These are phyloP conservation scores for Phenacoccus solenopsis DNA, from an alignment of 1,140 invertebrate genomes.

Conservation along the genomic window DNA sequence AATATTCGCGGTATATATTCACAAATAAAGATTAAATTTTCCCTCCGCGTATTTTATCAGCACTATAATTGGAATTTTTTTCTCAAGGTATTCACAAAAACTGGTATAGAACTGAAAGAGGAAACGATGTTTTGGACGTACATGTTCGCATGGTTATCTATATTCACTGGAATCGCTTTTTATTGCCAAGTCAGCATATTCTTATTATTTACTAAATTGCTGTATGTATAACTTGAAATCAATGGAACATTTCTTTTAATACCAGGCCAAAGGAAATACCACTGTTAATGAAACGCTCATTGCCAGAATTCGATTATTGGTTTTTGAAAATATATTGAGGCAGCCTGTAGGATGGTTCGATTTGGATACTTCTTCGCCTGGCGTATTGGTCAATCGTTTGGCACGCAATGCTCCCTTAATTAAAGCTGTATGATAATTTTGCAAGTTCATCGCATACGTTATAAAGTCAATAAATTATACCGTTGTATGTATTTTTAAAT, in stretches of 20 bases:
- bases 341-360: constrained; percentile 68
- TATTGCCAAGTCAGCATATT: constrained; percentile 53
- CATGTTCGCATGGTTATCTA: constrained; percentile 39
- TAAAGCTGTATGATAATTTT: constrained; percentile 47
- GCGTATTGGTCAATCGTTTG: constrained; percentile 51
- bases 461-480: too few species aligned
- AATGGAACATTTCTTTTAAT: constrained; percentile 50
- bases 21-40: neutral
- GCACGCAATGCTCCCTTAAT: constrained; percentile 60
- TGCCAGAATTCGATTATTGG: constrained; percentile 44
- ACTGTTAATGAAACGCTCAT: constrained; percentile 58
- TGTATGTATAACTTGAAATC: constrained; percentile 77
- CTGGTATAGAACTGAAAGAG: constrained; percentile 34
- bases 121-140: constrained; percentile 40
- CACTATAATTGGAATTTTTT: neutral
- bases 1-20: constrained; percentile 50
- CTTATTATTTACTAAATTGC: constrained; percentile 87
- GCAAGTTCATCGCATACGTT: constrained; percentile 57
- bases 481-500: neutral
- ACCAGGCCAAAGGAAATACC: constrained; percentile 33
- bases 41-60: neutral
- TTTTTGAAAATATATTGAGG: constrained; percentile 50
- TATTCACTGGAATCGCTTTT: constrained; percentile 32
- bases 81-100: constrained; percentile 38
- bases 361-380: constrained; percentile 48